Percentiles rank a stretch among this genome's conserved stretches.
Evolutionary conservation across 2,113 vertebrate genomes (phyloP).

Genomic region (Oryzias celebensis): DNA sequence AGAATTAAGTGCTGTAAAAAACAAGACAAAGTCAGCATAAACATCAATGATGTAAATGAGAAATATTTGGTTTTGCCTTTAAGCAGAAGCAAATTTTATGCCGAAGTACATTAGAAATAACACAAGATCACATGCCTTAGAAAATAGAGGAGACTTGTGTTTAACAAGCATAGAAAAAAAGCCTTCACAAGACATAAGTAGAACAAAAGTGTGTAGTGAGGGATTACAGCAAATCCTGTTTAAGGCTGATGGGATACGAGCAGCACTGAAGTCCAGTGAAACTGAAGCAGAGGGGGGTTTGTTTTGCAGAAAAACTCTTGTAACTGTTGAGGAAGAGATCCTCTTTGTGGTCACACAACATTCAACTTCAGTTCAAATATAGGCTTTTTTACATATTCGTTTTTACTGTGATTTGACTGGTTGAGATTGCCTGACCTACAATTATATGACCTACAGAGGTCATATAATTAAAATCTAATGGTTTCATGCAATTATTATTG

Average conservation of each 20-base stretch:
- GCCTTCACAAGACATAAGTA: constrained; percentile 45
- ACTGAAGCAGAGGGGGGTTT: not conserved
- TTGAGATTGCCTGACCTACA: too few relatives aligned
- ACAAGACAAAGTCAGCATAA: too few relatives aligned
- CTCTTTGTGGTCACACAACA: too few relatives aligned
- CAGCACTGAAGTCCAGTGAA: not conserved
- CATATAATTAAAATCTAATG: too few relatives aligned
- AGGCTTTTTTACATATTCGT: too few relatives aligned
- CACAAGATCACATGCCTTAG: constrained; percentile 46
- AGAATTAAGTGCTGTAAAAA: too few relatives aligned
- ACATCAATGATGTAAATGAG: too few relatives aligned
- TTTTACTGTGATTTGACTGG: too few relatives aligned
- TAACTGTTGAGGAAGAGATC: not conserved
- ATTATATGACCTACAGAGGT: too few relatives aligned
- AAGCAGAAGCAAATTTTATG: constrained; percentile 17
- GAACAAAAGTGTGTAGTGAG: constrained; percentile 8
- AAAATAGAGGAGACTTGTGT: constrained; percentile 46
- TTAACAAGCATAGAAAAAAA: constrained; percentile 36
- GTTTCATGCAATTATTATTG: too few relatives aligned
- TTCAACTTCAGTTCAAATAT: too few relatives aligned
- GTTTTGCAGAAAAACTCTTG: too few relatives aligned
- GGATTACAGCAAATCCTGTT: constrained; percentile 6
- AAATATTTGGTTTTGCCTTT: not conserved
- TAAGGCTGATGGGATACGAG: constrained; percentile 12
- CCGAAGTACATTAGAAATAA: constrained; percentile 41